Evolutionary conservation across 2,113 vertebrate species (phyloP).

Genomic region (Brevimyrus niger): DNA sequence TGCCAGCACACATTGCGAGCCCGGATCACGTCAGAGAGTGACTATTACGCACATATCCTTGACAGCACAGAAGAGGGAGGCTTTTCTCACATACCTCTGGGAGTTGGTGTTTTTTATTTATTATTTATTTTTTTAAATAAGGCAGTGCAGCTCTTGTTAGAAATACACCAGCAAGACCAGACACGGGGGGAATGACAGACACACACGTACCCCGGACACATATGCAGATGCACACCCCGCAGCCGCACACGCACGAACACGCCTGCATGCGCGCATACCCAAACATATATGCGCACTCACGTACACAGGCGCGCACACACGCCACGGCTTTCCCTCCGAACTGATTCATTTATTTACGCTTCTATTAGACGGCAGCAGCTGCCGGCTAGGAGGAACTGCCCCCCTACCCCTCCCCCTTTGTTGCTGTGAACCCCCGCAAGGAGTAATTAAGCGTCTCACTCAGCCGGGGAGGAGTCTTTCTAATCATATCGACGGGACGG

Average conservation of each 20-base stretch:
- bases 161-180: conserved; percentile 37
- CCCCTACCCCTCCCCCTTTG: conserved; percentile 22
- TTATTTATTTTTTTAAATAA: conserved; percentile 36
- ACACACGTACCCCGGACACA: not conserved
- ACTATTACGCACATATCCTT: conserved; percentile 48
- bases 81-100: conserved; percentile 50
- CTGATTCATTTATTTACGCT: conserved; percentile 37
- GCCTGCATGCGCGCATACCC: conserved; percentile 13
- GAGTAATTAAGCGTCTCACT: conserved; percentile 27
- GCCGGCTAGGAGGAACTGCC: conserved; percentile 36
- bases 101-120: conserved; percentile 41
- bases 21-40: conserved; percentile 44
- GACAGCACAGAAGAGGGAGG: conserved; percentile 47
- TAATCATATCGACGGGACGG: conserved; percentile 10
- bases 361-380: conserved; percentile 39
- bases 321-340: conserved; percentile 12
- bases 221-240: not conserved
- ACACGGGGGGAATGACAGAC: conserved; percentile 24
- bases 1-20: conserved; percentile 54
- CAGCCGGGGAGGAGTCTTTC: conserved; percentile 20
- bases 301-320: conserved; percentile 17
- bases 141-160: conserved; percentile 45
- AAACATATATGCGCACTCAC: not conserved
- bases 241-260: not conserved
- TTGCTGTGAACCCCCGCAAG: conserved; percentile 19